These are phyloP conservation scores for Rhagonycha fulva DNA, from an alignment of 2,888 invertebrate genomes.

Conservation along the genomic window DNA sequence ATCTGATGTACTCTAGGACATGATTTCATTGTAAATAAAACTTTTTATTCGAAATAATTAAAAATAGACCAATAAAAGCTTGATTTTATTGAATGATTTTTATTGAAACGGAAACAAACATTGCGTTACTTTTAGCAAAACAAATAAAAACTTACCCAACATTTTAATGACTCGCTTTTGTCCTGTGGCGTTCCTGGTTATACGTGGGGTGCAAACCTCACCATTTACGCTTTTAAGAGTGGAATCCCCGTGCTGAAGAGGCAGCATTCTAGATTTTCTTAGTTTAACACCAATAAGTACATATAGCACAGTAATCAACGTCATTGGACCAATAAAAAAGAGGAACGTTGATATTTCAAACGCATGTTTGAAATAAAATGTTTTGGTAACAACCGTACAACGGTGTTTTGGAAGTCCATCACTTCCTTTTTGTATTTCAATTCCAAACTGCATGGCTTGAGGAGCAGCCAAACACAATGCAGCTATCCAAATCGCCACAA, in stretches of 20 bases:
- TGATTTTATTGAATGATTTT: background rate
- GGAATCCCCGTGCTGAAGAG: slow-evolving; percentile 12
- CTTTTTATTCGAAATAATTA: background rate
- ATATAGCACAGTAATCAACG: slow-evolving; percentile 81
- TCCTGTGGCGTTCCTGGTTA: slow-evolving; percentile 43
- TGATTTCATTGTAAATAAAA: background rate
- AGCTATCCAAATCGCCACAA: slow-evolving; percentile 79
- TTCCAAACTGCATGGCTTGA: slow-evolving; percentile 63
- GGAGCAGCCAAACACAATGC: slow-evolving; percentile 76
- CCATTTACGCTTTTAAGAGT: background rate
- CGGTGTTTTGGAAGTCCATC: slow-evolving; percentile 43
- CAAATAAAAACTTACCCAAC: slow-evolving; percentile 65
- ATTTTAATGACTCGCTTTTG: slow-evolving; percentile 72
- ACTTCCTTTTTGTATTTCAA: slow-evolving; percentile 50
- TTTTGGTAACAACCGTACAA: slow-evolving; percentile 59
- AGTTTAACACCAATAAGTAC: slow-evolving; percentile 75
- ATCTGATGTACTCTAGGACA: background rate
- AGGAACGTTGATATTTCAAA: slow-evolving; percentile 81
- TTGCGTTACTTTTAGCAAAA: slow-evolving; percentile 29
- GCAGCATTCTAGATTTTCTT: slow-evolving; percentile 60
- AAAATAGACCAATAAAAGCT: background rate
- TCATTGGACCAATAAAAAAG: slow-evolving; percentile 88
- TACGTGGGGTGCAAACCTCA: slow-evolving; percentile 24
- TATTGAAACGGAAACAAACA: no score
- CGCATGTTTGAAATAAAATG: slow-evolving; percentile 65